Conservation (phyloP, 2,797 vertebrate species). For the Scolopax bukidnonensis region DNA sequence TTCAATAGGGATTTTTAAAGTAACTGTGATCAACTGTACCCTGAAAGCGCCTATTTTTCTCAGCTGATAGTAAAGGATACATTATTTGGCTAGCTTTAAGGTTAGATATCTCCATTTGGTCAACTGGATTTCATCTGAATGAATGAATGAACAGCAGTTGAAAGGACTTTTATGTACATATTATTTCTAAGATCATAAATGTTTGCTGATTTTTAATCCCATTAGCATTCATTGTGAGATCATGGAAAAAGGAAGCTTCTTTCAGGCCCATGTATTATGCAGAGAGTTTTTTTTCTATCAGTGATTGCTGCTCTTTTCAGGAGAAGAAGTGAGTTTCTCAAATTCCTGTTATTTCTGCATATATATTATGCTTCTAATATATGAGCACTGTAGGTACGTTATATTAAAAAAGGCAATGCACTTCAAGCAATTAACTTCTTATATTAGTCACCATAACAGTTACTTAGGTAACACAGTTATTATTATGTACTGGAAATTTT, state of each 20-base stretch:
- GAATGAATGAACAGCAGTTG: background rate
- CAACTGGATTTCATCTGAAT: background rate
- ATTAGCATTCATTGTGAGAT: background rate
- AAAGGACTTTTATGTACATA: background rate
- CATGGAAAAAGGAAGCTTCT: background rate
- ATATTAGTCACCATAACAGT: background rate
- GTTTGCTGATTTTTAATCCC: background rate
- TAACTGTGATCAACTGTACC: background rate
- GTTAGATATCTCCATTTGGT: background rate
- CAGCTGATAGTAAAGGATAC: background rate
- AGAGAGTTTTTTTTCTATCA: background rate
- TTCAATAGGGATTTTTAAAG: background rate
- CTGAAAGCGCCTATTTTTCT: background rate
- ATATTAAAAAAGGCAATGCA: constrained; percentile 33
- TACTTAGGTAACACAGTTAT: constrained; percentile 47
- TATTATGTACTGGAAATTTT: constrained; percentile 36
- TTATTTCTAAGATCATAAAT: background rate
- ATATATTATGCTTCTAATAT: background rate
- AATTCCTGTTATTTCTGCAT: constrained; percentile 17
- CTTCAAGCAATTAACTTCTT: constrained; percentile 44
- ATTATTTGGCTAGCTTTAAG: background rate
- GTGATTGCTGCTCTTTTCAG: background rate
- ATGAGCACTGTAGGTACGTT: background rate
- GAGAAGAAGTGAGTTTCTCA: background rate
- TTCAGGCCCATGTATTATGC: background rate